Evolutionary conservation across 2,113 vertebrate species (phyloP), one percentile per base, ranked within the genome.

Genomic region (Caranx ignobilis): DNA sequence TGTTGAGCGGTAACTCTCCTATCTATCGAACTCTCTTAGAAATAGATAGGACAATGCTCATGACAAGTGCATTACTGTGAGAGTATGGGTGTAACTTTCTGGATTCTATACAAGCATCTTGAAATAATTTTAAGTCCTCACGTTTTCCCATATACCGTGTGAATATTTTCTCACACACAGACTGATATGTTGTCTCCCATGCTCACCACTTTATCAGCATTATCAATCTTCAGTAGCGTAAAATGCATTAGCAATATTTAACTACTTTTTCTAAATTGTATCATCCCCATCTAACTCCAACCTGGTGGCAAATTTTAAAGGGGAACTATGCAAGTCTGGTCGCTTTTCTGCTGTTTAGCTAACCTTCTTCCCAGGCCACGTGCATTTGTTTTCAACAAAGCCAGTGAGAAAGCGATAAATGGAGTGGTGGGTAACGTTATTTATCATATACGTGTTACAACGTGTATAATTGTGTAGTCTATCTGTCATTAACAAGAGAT

Each of bases 81-180:
- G 31, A 61, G 34, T 55, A 18, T 43, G 31, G 54, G 63, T 63
- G 50, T 35, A 21, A 43, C 35, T 43, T 65, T 41, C 52, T 55
- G 37, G 43, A 74, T 41, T 52, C 41, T 60, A 35, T 21, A 31
- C 32, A 66, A 64, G 21, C 50, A 59, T 70, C 67, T 59, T 47
- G 60, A 39, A 59, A 62, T 60, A 35, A 48, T 67, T 73, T 16
- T 13, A 74, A 63, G 74, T 61, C 50, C 50, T 55, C 34, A 56
- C 7, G 37, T 52, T 71, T 75, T 72, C 47, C 81, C 54, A 79
- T 55, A 74, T 78, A 61, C 19, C 62, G n/a, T 31, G 6, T 57
- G 32, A 50, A 57, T 21, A 47, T 64, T 52, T 19, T 65, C 21
- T 45, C 3, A 37, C 48, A 70, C 16, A 43, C 43, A 69, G 35